These are phyloP conservation scores for Lycophotia porphyrea DNA, from an alignment of 2,888 invertebrate species.

Conservation along the genomic window DNA sequence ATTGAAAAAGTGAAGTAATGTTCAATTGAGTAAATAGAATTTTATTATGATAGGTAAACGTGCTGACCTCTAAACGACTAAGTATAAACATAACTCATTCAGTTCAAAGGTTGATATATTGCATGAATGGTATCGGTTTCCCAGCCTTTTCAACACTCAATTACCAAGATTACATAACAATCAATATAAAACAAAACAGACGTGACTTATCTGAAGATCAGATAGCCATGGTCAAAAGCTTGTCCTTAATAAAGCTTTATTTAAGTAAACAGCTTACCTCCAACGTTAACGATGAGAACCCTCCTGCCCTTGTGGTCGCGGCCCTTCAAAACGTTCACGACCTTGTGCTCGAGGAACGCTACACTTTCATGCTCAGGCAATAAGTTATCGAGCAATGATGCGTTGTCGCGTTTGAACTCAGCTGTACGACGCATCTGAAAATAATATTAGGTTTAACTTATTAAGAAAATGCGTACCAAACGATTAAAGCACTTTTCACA, in stretches of 20 bases:
- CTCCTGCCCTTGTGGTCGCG: constrained; percentile 94
- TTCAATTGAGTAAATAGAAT: constrained; percentile 28
- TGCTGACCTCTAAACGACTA: constrained; percentile 8
- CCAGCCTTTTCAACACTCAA: constrained; percentile 8
- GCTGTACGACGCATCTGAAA: constrained; percentile 94
- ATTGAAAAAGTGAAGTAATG: constrained; percentile 30
- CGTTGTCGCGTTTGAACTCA: constrained; percentile 93
- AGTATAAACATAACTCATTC: constrained; percentile 5
- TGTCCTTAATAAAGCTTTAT: neutral
- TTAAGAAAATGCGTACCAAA: neutral
- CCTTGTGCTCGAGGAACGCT: constrained; percentile 92
- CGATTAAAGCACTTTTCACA: neutral
- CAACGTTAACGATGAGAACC: constrained; percentile 93
- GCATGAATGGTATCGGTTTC: constrained; percentile 13
- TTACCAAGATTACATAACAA: constrained; percentile 20
- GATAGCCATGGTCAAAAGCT: neutral
- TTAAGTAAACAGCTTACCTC: constrained; percentile 86
- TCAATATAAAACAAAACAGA: neutral
- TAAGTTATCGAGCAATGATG: constrained; percentile 91
- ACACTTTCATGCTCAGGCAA: constrained; percentile 92
- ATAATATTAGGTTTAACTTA: constrained; percentile 33
- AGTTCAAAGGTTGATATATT: constrained; percentile 28
- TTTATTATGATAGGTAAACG: constrained; percentile 2
- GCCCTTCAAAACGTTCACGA: constrained; percentile 94
- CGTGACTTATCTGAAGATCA: neutral